These are phyloP conservation scores for Clarias batrachus DNA, from an alignment of 2,113 vertebrate species.

Conservation along the genomic window DNA sequence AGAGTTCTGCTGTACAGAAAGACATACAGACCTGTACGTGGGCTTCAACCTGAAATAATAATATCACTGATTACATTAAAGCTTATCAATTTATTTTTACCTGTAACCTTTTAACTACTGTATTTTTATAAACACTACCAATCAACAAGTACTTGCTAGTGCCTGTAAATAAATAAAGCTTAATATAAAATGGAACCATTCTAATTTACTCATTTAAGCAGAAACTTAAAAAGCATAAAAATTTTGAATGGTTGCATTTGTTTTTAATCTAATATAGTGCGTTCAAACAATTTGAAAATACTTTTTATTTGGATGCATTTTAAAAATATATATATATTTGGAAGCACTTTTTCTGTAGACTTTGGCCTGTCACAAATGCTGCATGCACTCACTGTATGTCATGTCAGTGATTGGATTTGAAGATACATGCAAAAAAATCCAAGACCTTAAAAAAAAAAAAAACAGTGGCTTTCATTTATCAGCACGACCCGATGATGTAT, in stretches of 20 bases:
- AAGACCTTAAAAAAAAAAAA: constrained; percentile 21
- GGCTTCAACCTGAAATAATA: no score
- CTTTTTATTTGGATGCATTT: not conserved
- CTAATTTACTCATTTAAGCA: no score
- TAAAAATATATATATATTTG: not conserved
- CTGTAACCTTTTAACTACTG: no score
- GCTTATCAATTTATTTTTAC: no score
- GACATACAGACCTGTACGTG: no score
- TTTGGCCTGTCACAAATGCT: not conserved
- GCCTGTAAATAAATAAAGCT: not conserved
- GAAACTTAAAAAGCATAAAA: not conserved
- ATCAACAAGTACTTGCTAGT: no score
- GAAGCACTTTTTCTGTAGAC: not conserved
- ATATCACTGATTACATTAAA: no score
- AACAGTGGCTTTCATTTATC: constrained; percentile 36
- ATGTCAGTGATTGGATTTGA: constrained; percentile 17
- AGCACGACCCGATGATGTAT: constrained; percentile 23
- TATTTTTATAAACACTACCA: no score
- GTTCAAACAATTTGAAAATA: not conserved
- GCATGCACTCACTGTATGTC: not conserved
- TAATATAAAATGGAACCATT: not conserved
- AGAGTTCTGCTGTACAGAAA: no score
- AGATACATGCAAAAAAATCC: constrained; percentile 20
- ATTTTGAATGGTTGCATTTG: not conserved
- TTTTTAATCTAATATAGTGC: not conserved